Conservation (phyloP, 1,140 invertebrate genomes). For the Ptiloglossa arizonensis region DNA sequence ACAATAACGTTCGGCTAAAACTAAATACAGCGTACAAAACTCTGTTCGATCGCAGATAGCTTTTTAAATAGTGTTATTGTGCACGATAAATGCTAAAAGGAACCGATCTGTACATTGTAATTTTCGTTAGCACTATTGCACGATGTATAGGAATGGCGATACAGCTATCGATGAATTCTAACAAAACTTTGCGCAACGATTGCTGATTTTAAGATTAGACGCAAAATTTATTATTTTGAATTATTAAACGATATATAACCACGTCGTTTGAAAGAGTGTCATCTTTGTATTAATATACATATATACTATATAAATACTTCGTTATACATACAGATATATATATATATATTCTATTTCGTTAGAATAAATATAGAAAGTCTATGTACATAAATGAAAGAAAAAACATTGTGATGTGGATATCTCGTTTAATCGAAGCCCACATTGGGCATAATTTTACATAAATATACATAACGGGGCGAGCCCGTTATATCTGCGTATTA, state of each 20-base stretch:
- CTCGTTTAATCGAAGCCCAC: conserved; percentile 39
- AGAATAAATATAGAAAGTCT: conserved; percentile 35
- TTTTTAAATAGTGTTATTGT: conserved; percentile 10
- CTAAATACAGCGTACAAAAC: conserved; percentile 22
- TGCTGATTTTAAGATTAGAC: conserved; percentile 21
- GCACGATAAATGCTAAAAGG: neutral
- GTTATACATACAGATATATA: conserved; percentile 12
- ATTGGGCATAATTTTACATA: conserved; percentile 55
- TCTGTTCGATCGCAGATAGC: conserved; percentile 27
- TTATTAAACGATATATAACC: conserved; percentile 18
- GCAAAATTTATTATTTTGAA: conserved; percentile 14
- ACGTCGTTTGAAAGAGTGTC: conserved; percentile 5
- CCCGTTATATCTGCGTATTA: conserved; percentile 4
- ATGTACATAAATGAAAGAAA: conserved; percentile 53
- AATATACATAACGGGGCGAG: conserved; percentile 15
- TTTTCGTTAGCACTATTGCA: conserved; percentile 9
- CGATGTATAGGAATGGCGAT: neutral
- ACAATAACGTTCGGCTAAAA: conserved; percentile 31
- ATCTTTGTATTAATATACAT: conserved; percentile 21
- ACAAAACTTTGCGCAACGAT: conserved; percentile 30
- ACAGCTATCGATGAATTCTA: neutral
- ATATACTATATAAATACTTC: conserved; percentile 22
- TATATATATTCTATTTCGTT: conserved; percentile 24
- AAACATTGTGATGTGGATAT: conserved; percentile 41
- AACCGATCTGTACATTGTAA: neutral